A percentile compares a stretch with the other conserved stretches of the same genome.
Evolutionary conservation across 2,888 invertebrate genomes (phyloP).

Genomic region (Perizoma flavofasciatum): DNA sequence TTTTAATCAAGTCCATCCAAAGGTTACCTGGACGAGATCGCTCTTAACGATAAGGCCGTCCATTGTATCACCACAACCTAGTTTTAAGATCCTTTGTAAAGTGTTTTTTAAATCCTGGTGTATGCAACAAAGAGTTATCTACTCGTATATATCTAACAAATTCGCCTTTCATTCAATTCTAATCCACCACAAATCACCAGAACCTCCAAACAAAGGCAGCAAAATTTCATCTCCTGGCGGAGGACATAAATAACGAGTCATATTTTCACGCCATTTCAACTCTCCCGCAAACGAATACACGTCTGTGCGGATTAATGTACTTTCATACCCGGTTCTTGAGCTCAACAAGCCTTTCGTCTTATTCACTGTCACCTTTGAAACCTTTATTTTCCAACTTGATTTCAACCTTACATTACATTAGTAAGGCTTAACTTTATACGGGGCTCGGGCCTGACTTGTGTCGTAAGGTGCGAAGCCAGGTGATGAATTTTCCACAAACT

Average conservation of each 20-base stretch:
- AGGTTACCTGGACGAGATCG: too few relatives aligned
- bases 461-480: constrained; percentile 38
- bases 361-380: constrained; percentile 46
- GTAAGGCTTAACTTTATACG: constrained; percentile 31
- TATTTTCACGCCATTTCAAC: constrained; percentile 83
- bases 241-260: constrained; percentile 77
- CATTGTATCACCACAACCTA: too few relatives aligned
- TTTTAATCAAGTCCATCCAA: too few relatives aligned
- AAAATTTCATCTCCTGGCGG: constrained; percentile 60
- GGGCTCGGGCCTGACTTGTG: constrained; percentile 29
- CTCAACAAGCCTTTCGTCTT: constrained; percentile 55
- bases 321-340: constrained; percentile 72
- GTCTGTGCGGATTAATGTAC: constrained; percentile 82
- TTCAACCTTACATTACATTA: constrained; percentile 13
- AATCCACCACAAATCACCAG: constrained; percentile 30
- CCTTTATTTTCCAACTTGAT: constrained; percentile 31
- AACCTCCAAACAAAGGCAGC: constrained; percentile 39
- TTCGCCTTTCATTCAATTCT: neutral
- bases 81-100: too few relatives aligned
- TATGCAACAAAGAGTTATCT: neutral
- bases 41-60: too few relatives aligned
- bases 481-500: constrained; percentile 80
- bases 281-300: constrained; percentile 77
- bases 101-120: too few relatives aligned
- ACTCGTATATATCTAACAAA: neutral